These are phyloP conservation scores for Gnatocerus cornutus DNA, from an alignment of 2,888 invertebrate species.

Conservation along the genomic window DNA sequence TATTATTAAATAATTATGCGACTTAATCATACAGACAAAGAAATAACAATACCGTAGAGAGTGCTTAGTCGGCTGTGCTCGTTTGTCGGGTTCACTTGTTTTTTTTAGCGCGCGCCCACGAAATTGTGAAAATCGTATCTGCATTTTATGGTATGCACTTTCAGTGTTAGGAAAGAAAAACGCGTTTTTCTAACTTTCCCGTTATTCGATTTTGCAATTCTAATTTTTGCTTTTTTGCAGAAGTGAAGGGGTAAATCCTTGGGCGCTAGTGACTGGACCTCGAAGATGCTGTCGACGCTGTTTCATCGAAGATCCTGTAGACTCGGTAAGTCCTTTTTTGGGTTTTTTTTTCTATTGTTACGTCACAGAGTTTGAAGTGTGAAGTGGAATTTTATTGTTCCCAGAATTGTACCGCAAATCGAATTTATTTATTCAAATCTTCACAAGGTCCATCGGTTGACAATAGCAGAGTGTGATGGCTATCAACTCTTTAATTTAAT, in stretches of 20 bases:
- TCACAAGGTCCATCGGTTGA: no score
- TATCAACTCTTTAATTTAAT: neutral
- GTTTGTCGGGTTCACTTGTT: constrained; percentile 13
- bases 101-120: constrained; percentile 9
- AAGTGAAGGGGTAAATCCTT: constrained; percentile 40
- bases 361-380: neutral
- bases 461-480: no score
- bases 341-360: neutral
- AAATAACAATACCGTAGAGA: constrained; percentile 30
- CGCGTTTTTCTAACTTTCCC: constrained; percentile 1
- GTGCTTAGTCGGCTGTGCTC: constrained; percentile 41
- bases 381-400: neutral
- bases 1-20: constrained; percentile 38
- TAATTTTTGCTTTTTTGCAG: constrained; percentile 22
- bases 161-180: neutral
- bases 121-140: neutral
- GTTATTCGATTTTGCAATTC: constrained; percentile 27
- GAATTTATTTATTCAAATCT: neutral
- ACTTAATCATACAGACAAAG: constrained; percentile 36
- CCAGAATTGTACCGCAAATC: neutral
- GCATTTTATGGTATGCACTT: neutral
- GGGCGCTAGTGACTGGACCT: constrained; percentile 16
- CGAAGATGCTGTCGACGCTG: constrained; percentile 20
- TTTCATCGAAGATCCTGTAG: constrained; percentile 12
- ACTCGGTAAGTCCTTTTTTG: constrained; percentile 11